Conservation (phyloP, 2,888 invertebrate species). For the Limenitis camilla region DNA sequence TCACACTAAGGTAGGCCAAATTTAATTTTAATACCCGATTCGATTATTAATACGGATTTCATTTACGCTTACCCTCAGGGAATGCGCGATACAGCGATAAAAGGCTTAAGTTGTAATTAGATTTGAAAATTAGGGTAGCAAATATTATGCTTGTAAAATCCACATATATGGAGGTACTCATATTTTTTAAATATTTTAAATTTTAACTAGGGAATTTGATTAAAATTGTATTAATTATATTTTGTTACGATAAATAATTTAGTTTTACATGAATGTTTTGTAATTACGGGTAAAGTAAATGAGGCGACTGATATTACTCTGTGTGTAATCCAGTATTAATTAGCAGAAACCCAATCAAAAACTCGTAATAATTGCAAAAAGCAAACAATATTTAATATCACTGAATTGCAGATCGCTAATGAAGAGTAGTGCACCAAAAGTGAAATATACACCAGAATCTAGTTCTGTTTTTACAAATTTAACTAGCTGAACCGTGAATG, state of each 20-base stretch:
- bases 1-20: slow-evolving; percentile 46
- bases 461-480: not conserved
- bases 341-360: slow-evolving; percentile 4
- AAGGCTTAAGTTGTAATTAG: slow-evolving; percentile 31
- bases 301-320: slow-evolving; percentile 1
- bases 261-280: not conserved
- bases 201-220: no score
- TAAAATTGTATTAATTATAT: not conserved
- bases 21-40: slow-evolving; percentile 55
- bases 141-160: not conserved
- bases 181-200: no score
- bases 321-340: slow-evolving; percentile 6
- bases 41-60: slow-evolving; percentile 60
- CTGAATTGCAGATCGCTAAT: not conserved
- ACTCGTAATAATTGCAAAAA: slow-evolving; percentile 2
- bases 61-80: slow-evolving; percentile 44
- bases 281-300: slow-evolving; percentile 2
- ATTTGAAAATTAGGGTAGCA: slow-evolving; percentile 17
- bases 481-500: not conserved
- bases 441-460: not conserved
- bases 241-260: not conserved
- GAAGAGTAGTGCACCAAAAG: not conserved
- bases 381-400: slow-evolving; percentile 4
- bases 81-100: slow-evolving; percentile 44
- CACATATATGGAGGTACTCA: no score